A percentile compares a stretch with the other conserved stretches of the same genome.
Evolutionary conservation across 2,113 vertebrate species (phyloP).

Genomic region (Sarotherodon lohbergeri): DNA sequence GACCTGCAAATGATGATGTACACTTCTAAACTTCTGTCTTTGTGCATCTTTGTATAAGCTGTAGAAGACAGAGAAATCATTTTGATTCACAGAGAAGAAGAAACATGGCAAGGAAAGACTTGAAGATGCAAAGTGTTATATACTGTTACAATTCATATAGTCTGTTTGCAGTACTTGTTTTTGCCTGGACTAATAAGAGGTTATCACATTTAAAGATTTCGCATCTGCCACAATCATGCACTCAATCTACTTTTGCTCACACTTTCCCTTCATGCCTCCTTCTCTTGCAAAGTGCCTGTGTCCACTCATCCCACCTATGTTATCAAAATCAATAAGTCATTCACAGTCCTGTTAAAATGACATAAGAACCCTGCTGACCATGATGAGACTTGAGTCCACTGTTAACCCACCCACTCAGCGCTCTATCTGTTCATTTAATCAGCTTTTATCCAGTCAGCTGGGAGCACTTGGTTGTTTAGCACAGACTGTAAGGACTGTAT

Average conservation of each 20-base stretch:
- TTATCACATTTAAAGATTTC: not conserved
- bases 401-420: not conserved
- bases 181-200: not conserved
- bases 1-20: not conserved
- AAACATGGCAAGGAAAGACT: not conserved
- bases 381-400: not conserved
- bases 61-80: rapidly evolving
- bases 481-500: not conserved
- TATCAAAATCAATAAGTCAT: conserved; percentile 41
- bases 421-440: not conserved
- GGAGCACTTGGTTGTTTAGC: not conserved
- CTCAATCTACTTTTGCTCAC: not conserved
- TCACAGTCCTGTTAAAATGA: conserved; percentile 32
- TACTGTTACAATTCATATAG: not conserved
- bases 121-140: not conserved
- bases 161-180: not conserved
- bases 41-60: not conserved
- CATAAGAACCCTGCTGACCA: conserved; percentile 12
- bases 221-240: not conserved
- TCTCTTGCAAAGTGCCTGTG: not conserved
- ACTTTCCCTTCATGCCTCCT: not conserved
- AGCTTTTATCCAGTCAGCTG: not conserved
- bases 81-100: not conserved
- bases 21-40: not conserved
- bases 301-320: not conserved